These are phyloP conservation scores for Lycopodina hypogea DNA, from an alignment of 37 sponge, comb jelly and placozoan species.

Conservation along the genomic window DNA sequence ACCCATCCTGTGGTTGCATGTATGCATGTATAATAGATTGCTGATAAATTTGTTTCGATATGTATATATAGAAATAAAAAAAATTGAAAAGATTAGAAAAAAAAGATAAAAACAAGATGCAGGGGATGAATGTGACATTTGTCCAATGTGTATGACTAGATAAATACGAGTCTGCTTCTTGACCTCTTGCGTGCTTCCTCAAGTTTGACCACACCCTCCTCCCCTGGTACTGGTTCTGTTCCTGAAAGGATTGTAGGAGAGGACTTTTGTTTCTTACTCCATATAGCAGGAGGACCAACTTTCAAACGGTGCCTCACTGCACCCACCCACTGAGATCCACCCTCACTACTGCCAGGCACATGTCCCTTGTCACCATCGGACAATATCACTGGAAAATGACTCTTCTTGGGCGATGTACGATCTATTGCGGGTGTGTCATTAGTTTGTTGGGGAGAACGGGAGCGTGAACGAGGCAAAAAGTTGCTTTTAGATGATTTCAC, in stretches of 20 bases:
- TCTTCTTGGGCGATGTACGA: no score
- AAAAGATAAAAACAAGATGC: no score
- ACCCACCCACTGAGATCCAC: background rate
- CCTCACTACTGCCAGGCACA: no score
- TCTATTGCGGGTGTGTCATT: background rate
- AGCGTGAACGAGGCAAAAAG: background rate
- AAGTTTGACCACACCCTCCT: background rate
- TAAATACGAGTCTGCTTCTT: constrained; percentile 1
- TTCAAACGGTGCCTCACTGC: background rate
- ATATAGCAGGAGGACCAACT: constrained; percentile 7
- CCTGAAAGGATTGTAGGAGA: background rate
- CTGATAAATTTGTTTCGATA: no score
- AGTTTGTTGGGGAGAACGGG: background rate
- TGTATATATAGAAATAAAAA: no score
- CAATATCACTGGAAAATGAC: no score
- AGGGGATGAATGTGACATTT: no score
- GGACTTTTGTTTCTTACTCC: constrained; percentile 5
- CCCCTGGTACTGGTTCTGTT: background rate
- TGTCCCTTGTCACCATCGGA: no score
- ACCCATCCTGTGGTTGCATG: no score
- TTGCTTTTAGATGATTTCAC: constrained; percentile 4
- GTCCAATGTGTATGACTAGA: no score
- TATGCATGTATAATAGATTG: no score
- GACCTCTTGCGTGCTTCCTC: constrained; percentile 13
- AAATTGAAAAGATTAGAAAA: no score